phyloP scores from a whole-genome alignment of 2,797 vertebrate genomes.

The Chaunax sp. region DNA sequence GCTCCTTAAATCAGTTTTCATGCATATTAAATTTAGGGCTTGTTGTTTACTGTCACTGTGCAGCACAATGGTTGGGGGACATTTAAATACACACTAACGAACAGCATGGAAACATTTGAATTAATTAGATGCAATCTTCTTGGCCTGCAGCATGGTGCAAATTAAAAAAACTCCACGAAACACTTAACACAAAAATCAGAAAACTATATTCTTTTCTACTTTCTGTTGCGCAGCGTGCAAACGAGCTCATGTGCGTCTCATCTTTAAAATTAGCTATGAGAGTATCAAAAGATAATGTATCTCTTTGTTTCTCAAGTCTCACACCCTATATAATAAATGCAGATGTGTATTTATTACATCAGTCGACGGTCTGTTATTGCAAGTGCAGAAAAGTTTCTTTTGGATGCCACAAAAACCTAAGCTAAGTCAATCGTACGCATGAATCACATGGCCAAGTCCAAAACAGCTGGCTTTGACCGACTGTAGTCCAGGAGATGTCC shows the following conservation, averaged over 20 bases:
- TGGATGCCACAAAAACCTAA: constrained; percentile 13
- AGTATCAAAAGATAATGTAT: neutral
- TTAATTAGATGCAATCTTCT: constrained; percentile 2
- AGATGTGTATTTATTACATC: constrained; percentile 12
- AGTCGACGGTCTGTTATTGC: neutral
- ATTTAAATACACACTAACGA: constrained; percentile 45
- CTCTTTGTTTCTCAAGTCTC: constrained; percentile 4
- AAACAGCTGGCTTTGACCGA: constrained; percentile 84
- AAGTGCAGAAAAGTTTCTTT: constrained; percentile 16
- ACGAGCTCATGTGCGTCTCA: neutral
- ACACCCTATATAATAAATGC: constrained; percentile 2
- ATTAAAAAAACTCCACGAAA: constrained; percentile 7
- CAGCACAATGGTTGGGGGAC: constrained; percentile 23
- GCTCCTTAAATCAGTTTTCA: constrained; percentile 38
- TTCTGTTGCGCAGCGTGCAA: neutral
- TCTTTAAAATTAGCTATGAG: neutral
- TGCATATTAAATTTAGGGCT: constrained; percentile 43
- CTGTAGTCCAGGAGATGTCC: constrained; percentile 75
- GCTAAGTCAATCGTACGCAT: constrained; percentile 17
- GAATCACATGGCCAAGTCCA: constrained; percentile 79
- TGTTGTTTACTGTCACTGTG: constrained; percentile 37
- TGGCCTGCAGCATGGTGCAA: constrained; percentile 9
- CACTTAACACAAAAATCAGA: constrained; percentile 10
- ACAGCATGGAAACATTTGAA: constrained; percentile 13
- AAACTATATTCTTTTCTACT: neutral